Percentiles rank a stretch among this genome's conserved stretches.
Evolutionary conservation across 2,113 vertebrate species (phyloP).

Genomic region (Dasyprocta punctata): DNA sequence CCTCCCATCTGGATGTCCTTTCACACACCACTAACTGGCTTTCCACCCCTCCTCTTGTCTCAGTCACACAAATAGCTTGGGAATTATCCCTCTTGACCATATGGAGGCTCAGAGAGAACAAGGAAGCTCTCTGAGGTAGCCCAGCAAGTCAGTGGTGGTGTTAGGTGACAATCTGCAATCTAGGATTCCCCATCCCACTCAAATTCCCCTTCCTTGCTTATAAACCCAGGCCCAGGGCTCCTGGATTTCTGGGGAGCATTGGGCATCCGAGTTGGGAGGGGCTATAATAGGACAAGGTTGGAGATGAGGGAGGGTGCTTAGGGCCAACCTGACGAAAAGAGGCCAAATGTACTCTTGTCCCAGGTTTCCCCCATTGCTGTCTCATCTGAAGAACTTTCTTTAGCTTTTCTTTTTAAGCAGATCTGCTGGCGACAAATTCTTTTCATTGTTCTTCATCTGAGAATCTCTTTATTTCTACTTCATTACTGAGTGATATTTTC

Average conservation of each 20-base stretch:
- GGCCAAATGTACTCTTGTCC: not conserved
- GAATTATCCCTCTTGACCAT: not conserved
- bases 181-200: not conserved
- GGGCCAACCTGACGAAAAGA: not conserved
- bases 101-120: slow-evolving; percentile 17
- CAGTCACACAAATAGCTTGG: slow-evolving; percentile 3
- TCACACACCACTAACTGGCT: slow-evolving; percentile 56
- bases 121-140: not conserved
- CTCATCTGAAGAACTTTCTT: not conserved
- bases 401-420: not conserved
- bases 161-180: not conserved
- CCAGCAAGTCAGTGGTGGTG: not conserved
- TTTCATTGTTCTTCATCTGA: not conserved
- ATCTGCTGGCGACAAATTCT: not conserved
- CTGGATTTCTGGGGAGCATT: not conserved
- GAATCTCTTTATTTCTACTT: slow-evolving; percentile 15
- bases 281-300: not conserved
- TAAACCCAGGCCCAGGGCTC: not conserved
- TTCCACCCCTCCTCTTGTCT: slow-evolving; percentile 33
- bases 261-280: not conserved
- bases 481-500: slow-evolving; percentile 12
- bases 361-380: not conserved
- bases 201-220: not conserved
- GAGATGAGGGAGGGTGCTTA: not conserved
- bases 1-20: slow-evolving; percentile 45